phyloP scores from a whole-genome alignment of 2,113 vertebrate species.

The Diglossa brunneiventris region DNA sequence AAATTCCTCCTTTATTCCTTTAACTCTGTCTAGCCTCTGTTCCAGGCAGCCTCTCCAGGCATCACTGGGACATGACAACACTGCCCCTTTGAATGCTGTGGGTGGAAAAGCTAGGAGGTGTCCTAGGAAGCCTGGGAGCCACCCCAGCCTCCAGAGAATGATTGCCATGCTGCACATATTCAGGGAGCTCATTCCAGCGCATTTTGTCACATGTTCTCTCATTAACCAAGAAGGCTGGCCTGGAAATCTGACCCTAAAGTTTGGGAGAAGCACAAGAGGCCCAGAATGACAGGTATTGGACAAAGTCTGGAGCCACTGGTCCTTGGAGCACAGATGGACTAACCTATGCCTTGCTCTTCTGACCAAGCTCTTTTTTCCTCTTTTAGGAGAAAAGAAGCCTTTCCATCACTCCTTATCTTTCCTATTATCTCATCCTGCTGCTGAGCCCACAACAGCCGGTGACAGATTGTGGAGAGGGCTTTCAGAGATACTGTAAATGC shows the following conservation, averaged over 20 bases:
- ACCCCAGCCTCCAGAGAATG: too few species aligned
- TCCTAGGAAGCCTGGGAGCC: neutral
- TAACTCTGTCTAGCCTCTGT: neutral
- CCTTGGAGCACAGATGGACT: neutral
- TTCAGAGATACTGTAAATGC: neutral
- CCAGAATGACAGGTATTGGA: neutral
- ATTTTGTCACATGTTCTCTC: accelerated
- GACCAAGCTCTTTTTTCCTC: neutral
- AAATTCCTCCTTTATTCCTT: neutral
- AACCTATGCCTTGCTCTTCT: neutral
- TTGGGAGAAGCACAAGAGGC: neutral
- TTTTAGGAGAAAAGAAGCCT: neutral
- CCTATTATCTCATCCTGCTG: neutral
- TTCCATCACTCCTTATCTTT: neutral
- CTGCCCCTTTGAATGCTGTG: accelerated
- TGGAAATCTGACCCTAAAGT: neutral
- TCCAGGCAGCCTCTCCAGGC: neutral
- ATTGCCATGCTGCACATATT: neutral
- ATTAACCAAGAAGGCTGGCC: neutral
- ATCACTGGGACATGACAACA: accelerated
- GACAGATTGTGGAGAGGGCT: neutral
- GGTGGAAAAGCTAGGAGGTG: neutral
- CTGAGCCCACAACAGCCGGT: neutral
- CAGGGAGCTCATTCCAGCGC: neutral
- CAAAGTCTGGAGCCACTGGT: neutral